phyloP scores from a whole-genome alignment of 1,140 invertebrate species.

The Pollicipes pollicipes region DNA sequence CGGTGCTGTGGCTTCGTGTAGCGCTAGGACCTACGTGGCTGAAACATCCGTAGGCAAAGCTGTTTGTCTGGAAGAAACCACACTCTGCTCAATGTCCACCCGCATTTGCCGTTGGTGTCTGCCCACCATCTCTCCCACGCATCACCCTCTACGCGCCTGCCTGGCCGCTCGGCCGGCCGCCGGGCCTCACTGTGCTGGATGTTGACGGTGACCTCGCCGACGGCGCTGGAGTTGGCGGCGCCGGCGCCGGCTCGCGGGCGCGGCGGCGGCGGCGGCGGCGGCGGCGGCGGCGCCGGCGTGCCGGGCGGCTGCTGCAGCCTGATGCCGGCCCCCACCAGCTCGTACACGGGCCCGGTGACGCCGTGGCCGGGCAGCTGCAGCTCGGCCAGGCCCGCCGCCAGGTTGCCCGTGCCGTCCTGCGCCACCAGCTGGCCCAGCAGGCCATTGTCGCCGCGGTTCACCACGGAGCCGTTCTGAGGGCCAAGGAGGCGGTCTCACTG shows the following conservation, averaged over 20 bases:
- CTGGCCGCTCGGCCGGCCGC: too few species aligned
- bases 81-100: too few species aligned
- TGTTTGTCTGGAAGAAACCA: too few species aligned
- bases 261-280: too few species aligned
- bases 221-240: neutral
- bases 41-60: too few species aligned
- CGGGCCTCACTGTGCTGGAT: neutral
- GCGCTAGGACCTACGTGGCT: too few species aligned
- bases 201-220: neutral
- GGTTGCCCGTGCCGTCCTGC: neutral
- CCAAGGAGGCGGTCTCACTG: too few species aligned
- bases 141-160: too few species aligned
- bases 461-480: neutral
- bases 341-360: neutral
- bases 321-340: neutral
- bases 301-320: neutral
- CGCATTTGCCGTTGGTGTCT: too few species aligned
- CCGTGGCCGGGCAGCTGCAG: neutral
- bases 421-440: neutral
- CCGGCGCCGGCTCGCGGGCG: too few species aligned
- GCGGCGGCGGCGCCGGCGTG: neutral
- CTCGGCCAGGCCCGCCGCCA: neutral
- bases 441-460: neutral
- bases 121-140: too few species aligned
- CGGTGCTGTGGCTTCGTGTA: too few species aligned